Percentiles rank a stretch among this genome's conserved stretches.
These are phyloP conservation scores for Labeo calbasu DNA, from an alignment of 2,797 vertebrate species.

Conservation along the genomic window DNA sequence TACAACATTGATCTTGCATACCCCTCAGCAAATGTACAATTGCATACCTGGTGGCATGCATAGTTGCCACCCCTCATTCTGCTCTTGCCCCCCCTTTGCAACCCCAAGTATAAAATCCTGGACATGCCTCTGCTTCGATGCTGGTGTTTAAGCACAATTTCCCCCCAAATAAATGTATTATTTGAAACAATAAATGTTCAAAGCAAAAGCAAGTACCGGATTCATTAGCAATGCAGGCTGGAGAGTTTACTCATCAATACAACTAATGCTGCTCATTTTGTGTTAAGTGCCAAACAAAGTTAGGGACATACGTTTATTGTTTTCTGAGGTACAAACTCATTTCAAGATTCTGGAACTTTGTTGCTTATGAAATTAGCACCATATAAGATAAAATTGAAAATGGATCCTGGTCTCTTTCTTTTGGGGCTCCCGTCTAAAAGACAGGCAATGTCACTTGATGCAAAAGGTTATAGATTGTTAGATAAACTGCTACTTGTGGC, in stretches of 20 bases:
- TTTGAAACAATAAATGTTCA: no score
- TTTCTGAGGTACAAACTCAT: not conserved
- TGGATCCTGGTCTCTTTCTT: not conserved
- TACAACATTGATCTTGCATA: no score
- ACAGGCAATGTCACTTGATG: not conserved
- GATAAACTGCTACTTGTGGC: not conserved
- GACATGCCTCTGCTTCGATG: not conserved
- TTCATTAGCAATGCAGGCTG: no score
- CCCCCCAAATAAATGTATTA: no score
- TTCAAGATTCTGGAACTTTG: not conserved
- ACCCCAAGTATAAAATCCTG: not conserved
- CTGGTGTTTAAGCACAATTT: no score
- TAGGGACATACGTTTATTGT: not conserved
- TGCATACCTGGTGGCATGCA: no score
- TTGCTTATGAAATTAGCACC: not conserved
- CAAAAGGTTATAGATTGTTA: not conserved
- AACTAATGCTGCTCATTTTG: not conserved
- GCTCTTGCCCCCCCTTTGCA: not conserved
- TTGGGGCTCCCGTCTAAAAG: not conserved
- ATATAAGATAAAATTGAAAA: not conserved
- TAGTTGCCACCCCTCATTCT: no score
- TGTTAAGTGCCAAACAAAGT: not conserved
- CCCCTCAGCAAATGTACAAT: no score
- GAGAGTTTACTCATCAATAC: no score
- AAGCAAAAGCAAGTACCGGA: no score